Conservation (phyloP, 2,113 vertebrate genomes). For the Alethe castanea region DNA sequence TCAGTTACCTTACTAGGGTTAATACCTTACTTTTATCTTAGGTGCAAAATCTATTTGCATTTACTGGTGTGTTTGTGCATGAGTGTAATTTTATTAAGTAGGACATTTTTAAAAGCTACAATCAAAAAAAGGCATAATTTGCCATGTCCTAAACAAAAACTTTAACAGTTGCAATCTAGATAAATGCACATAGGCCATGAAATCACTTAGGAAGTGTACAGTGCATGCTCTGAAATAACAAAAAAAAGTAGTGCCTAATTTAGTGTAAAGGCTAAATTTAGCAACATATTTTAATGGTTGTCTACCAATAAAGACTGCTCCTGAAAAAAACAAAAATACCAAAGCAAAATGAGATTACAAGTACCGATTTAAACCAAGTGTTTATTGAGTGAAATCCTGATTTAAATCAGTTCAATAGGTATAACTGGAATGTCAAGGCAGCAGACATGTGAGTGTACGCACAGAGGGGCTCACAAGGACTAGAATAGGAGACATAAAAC, state of each 20-base stretch:
- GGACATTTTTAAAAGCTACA: neutral
- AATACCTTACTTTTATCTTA: neutral
- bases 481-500: neutral
- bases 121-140: neutral
- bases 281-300: neutral
- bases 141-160: neutral
- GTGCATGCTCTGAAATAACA: neutral
- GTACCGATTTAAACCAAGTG: neutral
- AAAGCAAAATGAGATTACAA: constrained; percentile 3
- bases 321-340: neutral
- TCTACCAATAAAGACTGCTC: neutral
- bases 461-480: neutral
- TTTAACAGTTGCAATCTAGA: neutral
- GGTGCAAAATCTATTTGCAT: neutral
- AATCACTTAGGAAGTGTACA: neutral
- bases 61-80: neutral
- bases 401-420: neutral
- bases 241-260: neutral
- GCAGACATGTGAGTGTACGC: fast-evolving
- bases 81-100: neutral
- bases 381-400: neutral
- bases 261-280: constrained; percentile 24
- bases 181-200: neutral
- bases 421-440: neutral
- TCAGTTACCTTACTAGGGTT: neutral